phyloP scores from a whole-genome alignment of 92 coral and sea anemone species.

The Isaurus tuberculatus region DNA sequence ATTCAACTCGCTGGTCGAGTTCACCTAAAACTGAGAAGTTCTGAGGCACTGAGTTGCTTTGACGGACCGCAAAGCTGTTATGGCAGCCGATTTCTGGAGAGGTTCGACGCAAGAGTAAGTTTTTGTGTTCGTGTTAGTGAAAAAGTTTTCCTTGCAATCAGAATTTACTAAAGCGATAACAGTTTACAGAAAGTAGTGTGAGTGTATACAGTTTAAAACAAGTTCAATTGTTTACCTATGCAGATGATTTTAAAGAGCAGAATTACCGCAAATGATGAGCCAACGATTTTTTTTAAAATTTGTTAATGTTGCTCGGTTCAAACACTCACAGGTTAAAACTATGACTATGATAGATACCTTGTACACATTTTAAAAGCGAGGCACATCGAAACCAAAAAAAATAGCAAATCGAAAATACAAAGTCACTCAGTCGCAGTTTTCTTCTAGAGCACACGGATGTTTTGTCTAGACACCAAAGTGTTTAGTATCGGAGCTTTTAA shows the following conservation, averaged over 20 bases:
- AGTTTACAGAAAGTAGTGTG: not conserved
- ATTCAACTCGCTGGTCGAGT: not conserved
- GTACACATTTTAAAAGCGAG: not conserved
- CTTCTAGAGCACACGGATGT: too few relatives aligned
- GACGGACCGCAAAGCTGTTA: conserved; percentile 21
- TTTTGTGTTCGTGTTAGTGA: not conserved
- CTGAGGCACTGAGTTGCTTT: not conserved
- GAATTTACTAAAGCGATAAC: not conserved
- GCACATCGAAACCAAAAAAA: not conserved
- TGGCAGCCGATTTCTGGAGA: conserved; percentile 85
- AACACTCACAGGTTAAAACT: not conserved
- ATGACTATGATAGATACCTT: not conserved
- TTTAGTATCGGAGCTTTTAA: too few relatives aligned
- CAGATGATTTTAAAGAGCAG: conserved; percentile 15
- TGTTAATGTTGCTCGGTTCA: not conserved
- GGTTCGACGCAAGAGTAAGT: conserved; percentile 84
- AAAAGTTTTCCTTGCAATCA: not conserved
- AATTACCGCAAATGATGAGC: not conserved
- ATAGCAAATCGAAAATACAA: too few relatives aligned
- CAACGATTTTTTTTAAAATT: not conserved
- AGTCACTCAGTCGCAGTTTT: too few relatives aligned
- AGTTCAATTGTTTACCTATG: not conserved
- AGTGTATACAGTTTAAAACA: not conserved
- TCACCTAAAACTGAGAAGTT: not conserved
- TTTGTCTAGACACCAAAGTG: too few relatives aligned